Percentiles rank a stretch among this genome's conserved stretches.
These are phyloP conservation scores for Podarcis raffonei DNA, from an alignment of 2,113 vertebrate species.

Conservation along the genomic window DNA sequence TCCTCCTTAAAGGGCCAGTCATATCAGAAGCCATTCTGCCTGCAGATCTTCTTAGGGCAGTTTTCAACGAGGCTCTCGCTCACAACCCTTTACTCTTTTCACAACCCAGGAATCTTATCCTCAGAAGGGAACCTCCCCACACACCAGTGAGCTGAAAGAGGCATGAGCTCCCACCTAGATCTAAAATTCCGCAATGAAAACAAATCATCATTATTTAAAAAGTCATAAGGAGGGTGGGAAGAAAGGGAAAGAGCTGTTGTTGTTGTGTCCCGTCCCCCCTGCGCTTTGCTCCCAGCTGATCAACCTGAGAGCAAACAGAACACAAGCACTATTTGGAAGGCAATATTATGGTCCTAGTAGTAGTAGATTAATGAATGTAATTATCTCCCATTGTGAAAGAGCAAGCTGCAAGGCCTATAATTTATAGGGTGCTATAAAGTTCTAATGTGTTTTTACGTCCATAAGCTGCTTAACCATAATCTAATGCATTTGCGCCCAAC, in stretches of 20 bases:
- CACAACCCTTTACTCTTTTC: background rate
- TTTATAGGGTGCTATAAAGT: constrained; percentile 81
- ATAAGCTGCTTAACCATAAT: constrained; percentile 83
- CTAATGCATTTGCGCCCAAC: constrained; percentile 78
- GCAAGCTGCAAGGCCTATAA: constrained; percentile 77
- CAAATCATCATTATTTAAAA: background rate
- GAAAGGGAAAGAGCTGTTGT: background rate
- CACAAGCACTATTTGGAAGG: constrained; percentile 63
- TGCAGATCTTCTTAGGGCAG: too few species aligned
- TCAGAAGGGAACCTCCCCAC: too few species aligned
- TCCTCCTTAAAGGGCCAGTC: too few species aligned
- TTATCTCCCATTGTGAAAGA: constrained; percentile 77
- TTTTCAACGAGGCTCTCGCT: background rate
- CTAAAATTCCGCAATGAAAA: background rate
- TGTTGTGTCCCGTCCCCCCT: background rate
- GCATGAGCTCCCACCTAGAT: background rate
- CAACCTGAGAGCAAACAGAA: constrained; percentile 32
- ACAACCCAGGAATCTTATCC: background rate
- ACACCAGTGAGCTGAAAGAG: too few species aligned
- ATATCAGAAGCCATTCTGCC: too few species aligned
- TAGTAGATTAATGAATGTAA: constrained; percentile 85
- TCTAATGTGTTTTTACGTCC: constrained; percentile 84
- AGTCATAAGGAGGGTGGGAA: background rate
- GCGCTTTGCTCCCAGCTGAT: constrained; percentile 54
- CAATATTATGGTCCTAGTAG: constrained; percentile 79